Base-by-base conservation (phyloP, 1,140 invertebrate species). In the Caenorhabditis tropicalis region DNA sequence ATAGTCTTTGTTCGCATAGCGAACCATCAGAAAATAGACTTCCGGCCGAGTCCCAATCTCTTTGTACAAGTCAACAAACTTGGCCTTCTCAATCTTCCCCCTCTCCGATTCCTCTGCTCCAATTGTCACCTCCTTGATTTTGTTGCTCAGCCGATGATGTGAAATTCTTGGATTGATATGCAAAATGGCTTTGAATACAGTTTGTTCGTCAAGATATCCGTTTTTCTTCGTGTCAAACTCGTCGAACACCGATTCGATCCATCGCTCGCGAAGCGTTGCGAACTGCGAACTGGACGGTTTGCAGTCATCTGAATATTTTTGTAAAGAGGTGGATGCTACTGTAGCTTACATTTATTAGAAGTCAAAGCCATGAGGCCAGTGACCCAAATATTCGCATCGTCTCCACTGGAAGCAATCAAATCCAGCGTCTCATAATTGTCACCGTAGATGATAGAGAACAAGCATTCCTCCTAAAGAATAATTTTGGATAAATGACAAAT, bases 361-460 rank as follows among this genome's bases (percentile, higher is more conserved):
- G 89, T 90, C 29, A 90, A 79, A 16, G 90, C 88, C 87, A 91
- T 91, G 9, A 91, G 86, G 19, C 89, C 91, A 16, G 89, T 89
- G 29, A 94, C 92, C 94, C 94, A 94, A 82, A 94, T 93, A 87
- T 94, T 94, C 10, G 94, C 93, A 88, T 94, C 94, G 86, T 94
- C 93, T 10, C 93, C 91, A 29, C 92, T 92, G 60, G 92, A 91
- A 16, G 94, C 94, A 70, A 94, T 92, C 70, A 94, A 89, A 90
- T 94, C 94, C 58, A 94, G 91, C 29, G 93, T 93, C 60, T 94
- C 93, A 90, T 93, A 94, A 48, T 93, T 92, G 49, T 94, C 93
- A 16, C 93, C 94, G 87, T 94, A 94, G 51, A 94, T 92, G 49
- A 94, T 93, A 43, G 94, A 94, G 88, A 94, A 94, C 49, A 93